These are phyloP conservation scores for Cnemophilus loriae DNA, from an alignment of 2,113 vertebrate genomes.

Conservation along the genomic window DNA sequence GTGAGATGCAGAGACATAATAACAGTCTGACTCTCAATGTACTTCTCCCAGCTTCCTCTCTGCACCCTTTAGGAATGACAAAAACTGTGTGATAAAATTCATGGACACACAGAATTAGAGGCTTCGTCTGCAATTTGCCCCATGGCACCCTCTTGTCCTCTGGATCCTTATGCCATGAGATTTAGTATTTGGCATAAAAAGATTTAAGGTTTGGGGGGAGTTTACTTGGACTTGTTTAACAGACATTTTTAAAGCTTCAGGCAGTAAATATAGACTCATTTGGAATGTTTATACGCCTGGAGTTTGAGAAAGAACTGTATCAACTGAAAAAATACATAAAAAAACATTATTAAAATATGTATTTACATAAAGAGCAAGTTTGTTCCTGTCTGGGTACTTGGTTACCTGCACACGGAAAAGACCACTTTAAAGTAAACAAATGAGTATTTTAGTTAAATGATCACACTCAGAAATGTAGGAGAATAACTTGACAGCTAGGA, in stretches of 20 bases:
- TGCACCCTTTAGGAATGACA: background rate
- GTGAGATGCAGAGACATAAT: background rate
- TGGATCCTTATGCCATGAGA: background rate
- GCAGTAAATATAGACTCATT: constrained; percentile 38
- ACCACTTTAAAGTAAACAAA: constrained; percentile 58
- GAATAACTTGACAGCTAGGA: constrained; percentile 17
- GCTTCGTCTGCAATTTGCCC: background rate
- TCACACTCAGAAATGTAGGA: constrained; percentile 11
- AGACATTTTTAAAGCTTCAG: constrained; percentile 37
- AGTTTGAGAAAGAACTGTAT: constrained; percentile 44
- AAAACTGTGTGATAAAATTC: background rate
- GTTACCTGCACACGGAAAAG: constrained; percentile 2
- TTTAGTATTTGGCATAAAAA: constrained; percentile 2
- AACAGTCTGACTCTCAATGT: background rate
- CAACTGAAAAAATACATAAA: background rate
- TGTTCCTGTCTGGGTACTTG: constrained; percentile 34
- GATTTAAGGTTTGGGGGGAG: background rate
- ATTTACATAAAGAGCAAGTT: constrained; percentile 49
- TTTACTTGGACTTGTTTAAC: constrained; percentile 4
- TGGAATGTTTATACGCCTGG: background rate
- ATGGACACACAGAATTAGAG: constrained; percentile 14
- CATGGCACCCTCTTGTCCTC: background rate
- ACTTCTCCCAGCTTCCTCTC: background rate
- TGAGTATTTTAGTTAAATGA: constrained; percentile 47
- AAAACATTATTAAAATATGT: constrained; percentile 27